Base-by-base conservation (phyloP, 92 coral and sea anemone species). In the Bergia sp. region DNA sequence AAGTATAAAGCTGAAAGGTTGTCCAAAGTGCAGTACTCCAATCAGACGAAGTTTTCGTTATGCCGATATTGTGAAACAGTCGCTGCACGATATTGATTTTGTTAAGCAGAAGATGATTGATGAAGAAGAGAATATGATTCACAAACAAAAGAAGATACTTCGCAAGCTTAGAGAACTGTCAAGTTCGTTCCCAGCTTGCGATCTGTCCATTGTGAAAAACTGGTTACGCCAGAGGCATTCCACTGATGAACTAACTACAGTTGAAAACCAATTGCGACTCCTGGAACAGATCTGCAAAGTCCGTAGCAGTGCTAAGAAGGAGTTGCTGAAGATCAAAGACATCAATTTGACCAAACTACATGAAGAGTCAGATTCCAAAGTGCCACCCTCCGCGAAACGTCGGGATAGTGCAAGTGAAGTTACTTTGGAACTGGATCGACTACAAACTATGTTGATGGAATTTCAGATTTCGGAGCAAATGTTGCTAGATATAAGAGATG, bases 21-120 rank as follows among this genome's bases (percentile, higher is more conserved):
- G 98, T 75, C 98, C 98, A 21, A 92, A 80, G 67, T 96, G 98
- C 80, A 93, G 88, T 88, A 96, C 98, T 29, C 96, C 98, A 18
- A 89, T 96, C 50, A 88, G 98, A 58, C 84, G 89, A 55, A 94
- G 94, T 85, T 88, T 86, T 83, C 96, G 98, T 38, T 96, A 96
- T 83, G 98, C 93, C 9, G 92, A 96, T 86, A 80, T 95, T 7
- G 94, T 96, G 67, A 96, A 93, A 85, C 89, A 77, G 76, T 87
- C 80, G 86, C 88, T 94, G 44, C 86, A 84, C 37, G 97, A 94
- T 79, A 91, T 94, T 55, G 95, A 93, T 42, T 37, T 37, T 72
- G 96, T 96, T 39, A 94, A 94, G 65, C 73, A 88, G 78, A 89
- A 86, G 85, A 77, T 95, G 10, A 76, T 83, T 61, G 18, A 89